Base-by-base conservation (phyloP, 2,113 vertebrate species). In the Nipponia nippon region DNA sequence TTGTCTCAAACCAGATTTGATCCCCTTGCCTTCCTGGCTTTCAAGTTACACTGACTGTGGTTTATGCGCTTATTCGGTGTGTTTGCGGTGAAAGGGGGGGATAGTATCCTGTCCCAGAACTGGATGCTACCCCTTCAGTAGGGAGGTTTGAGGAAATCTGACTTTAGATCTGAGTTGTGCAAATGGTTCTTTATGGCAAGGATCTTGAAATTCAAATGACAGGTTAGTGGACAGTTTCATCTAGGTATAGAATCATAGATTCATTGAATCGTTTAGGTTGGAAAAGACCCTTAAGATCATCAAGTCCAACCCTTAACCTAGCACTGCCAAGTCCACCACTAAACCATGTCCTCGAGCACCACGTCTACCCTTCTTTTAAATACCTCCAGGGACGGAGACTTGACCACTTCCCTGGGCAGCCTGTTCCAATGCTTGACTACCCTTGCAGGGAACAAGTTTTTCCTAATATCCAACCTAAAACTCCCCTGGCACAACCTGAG, bases 1-100 rank as follows among this genome's bases (percentile, higher is more conserved):
- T 86, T 32, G 10, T 75, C 62, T 89, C 34, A 69, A 82, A 53
- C 2, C n/a, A 61, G 9, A 10, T 83, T 77, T 72, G 26, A 59
- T 78, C 50, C 8, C 5, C 17, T 61, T 72, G 40, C 22, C 20
- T 92, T 18, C 36, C 16, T 69, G 56, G 9, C 23, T 79, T 89
- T 93, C 18, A 23, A 2, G 4, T 22, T 58, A 20, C 0, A 2
- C 29, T 1, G 2, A 0, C 50, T 78, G 50, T 86, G 61, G 40
- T 89, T 93, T 69, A 13, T 71, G 34, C 11, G 7, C 32, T 89
- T 93, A 47, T 17, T 90, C 53, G 36, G 20, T 4, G 3, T 42
- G 3, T 71, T 66, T 71, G 27, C 2, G 2, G 10, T 90, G 50
- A 66, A 83, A 67, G 14, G 2, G 10, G 12, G 25, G 7, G 30